Percentiles rank a stretch among this genome's conserved stretches.
phyloP scores from a whole-genome alignment of 1,140 invertebrate species.

The Hyles vespertilio region DNA sequence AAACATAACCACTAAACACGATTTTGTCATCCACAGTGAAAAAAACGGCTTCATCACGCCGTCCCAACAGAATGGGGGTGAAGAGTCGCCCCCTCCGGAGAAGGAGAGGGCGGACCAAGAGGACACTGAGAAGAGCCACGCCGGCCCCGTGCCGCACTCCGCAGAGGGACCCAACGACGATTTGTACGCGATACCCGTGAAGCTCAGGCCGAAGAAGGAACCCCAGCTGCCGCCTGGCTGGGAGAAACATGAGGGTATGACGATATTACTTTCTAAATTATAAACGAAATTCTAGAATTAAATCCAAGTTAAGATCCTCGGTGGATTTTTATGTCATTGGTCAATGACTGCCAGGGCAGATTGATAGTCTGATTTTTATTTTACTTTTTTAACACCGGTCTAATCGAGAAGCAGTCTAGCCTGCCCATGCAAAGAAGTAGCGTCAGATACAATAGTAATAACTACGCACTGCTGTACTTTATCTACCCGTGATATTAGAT shows the following conservation, averaged over 20 bases:
- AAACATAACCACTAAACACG: too few relatives aligned
- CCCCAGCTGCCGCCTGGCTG: constrained; percentile 86
- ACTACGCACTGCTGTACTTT: too few relatives aligned
- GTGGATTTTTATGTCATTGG: too few relatives aligned
- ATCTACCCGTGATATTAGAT: too few relatives aligned
- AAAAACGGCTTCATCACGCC: constrained; percentile 66
- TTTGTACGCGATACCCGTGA: constrained; percentile 85
- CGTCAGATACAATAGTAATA: too few relatives aligned
- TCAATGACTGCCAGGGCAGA: too few relatives aligned
- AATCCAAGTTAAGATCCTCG: too few relatives aligned
- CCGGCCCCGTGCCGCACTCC: constrained; percentile 80
- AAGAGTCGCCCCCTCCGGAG: constrained; percentile 68
- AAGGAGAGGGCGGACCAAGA: constrained; percentile 71
- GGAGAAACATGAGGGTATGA: constrained; percentile 93
- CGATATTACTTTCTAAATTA: background rate
- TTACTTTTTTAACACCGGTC: too few relatives aligned
- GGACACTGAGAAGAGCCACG: constrained; percentile 75
- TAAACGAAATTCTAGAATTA: too few relatives aligned
- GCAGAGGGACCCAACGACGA: constrained; percentile 84
- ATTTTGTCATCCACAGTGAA: constrained; percentile 45
- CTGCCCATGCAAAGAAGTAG: too few relatives aligned
- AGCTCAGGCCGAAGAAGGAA: constrained; percentile 76
- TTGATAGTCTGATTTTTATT: too few relatives aligned
- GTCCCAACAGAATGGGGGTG: constrained; percentile 61
- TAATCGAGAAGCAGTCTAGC: too few relatives aligned